Evolutionary conservation across 2,113 vertebrate genomes (phyloP).

Genomic region (Nesoenas mayeri): DNA sequence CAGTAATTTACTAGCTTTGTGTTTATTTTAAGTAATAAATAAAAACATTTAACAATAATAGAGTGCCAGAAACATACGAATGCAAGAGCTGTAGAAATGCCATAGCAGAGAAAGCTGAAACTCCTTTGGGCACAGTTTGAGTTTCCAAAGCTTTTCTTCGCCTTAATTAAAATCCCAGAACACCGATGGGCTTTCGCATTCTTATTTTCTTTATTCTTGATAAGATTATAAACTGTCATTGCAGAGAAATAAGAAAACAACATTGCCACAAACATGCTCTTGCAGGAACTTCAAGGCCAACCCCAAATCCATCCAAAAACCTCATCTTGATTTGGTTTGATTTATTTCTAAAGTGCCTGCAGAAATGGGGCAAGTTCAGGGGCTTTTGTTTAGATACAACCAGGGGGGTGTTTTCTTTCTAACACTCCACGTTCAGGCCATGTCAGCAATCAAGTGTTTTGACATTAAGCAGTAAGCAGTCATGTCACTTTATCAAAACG

Average conservation of each 20-base stretch:
- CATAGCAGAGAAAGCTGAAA: not conserved
- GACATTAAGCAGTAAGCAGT: not conserved
- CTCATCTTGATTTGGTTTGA: not conserved
- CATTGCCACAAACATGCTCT: not conserved
- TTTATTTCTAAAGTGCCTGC: not conserved
- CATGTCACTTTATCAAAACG: not conserved
- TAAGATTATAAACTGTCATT: accelerated
- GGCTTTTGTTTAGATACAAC: not conserved
- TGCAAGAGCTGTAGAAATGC: not conserved
- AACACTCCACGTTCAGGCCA: not conserved
- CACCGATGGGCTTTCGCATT: accelerated
- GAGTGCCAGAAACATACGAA: not conserved
- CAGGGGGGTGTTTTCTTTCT: accelerated
- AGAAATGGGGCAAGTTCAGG: not conserved
- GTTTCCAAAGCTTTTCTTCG: not conserved
- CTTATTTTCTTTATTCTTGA: not conserved
- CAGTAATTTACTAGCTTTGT: not conserved
- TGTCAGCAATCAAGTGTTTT: not conserved
- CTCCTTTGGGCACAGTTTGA: not conserved
- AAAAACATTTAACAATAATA: not conserved
- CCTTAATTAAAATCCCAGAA: not conserved
- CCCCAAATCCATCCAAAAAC: not conserved
- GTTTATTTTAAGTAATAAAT: not conserved
- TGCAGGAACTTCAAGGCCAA: accelerated
- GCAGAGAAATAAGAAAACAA: not conserved